phyloP scores from a whole-genome alignment of 2,113 vertebrate species.

The Hemiscyllium ocellatum region DNA sequence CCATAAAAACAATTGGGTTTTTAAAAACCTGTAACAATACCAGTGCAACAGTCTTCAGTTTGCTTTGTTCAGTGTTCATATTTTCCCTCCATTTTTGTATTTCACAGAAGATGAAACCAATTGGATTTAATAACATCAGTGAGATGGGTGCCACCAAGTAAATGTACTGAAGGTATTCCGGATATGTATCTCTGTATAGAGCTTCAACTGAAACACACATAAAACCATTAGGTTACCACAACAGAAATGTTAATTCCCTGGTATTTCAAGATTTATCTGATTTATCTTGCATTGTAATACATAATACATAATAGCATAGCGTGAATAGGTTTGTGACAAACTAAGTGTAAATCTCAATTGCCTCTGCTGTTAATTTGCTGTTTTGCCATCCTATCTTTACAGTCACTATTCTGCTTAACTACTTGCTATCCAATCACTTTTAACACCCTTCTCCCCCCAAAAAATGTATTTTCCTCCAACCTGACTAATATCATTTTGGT shows the following conservation, averaged over 20 bases:
- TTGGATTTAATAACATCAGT: constrained; percentile 87
- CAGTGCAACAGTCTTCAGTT: constrained; percentile 70
- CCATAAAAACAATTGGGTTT: constrained; percentile 97
- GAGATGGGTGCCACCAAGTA: constrained; percentile 94
- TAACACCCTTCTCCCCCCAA: not conserved
- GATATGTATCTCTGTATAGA: constrained; percentile 82
- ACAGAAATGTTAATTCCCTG: not conserved
- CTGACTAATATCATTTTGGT: not conserved
- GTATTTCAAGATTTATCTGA: not conserved
- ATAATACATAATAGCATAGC: not conserved
- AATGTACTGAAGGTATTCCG: constrained; percentile 95
- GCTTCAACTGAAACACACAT: constrained; percentile 77
- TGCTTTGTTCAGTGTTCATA: constrained; percentile 66
- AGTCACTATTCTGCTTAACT: not conserved
- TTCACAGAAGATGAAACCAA: constrained; percentile 93
- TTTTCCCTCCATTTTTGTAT: constrained; percentile 84
- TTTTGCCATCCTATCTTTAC: not conserved
- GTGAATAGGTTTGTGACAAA: not conserved
- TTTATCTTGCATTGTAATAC: not conserved
- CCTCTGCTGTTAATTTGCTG: not conserved
- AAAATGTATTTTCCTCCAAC: not conserved
- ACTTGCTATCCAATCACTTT: not conserved
- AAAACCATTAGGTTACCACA: not conserved
- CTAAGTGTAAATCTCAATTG: not conserved
- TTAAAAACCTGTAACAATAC: constrained; percentile 78